Base-by-base conservation (phyloP, 1,140 invertebrate species). In the Drosophila ficusphila region DNA sequence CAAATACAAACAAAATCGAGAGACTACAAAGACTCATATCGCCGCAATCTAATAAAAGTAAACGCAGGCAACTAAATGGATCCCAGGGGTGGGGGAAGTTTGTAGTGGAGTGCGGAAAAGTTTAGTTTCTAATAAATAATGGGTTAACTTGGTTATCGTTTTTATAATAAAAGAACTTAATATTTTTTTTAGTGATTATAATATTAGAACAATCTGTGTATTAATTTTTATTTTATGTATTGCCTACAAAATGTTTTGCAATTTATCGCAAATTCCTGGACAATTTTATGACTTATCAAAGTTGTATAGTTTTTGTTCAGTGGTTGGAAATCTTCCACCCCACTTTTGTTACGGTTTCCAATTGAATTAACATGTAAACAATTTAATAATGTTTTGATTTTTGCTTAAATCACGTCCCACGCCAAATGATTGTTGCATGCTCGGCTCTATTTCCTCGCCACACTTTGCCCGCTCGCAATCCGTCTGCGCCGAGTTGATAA, bases 1-100 rank as follows among this genome's bases (percentile, higher is more conserved):
- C 33, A 44, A 82, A 64, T 77, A 64, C 73, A 82, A 77, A 82
- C 54, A 60, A 61, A 61, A 58, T 57, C 29, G 27, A 52, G 11
- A 33, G 12, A 65, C 34, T 57, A 8, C 38, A 47, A 49, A 19
- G 49, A 64, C 47, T 54, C 48, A n/a, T 53, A 69, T 79, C 23
- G 44, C 9, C 33, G 33, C 34, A 71, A 70, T 53, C 25, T 58
- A 58, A 62, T 33, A 60, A 25, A 57, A 33, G 7, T 57, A 61
- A 33, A 18, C 4, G 14, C 38, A 60, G 53, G 21, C 58, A 34
- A 25, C 27, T 23, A 4, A 31, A 58, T 31, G 11, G 19, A 4
- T 33, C 3, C n/a, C 29, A 62, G 27, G 11, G 60, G 42, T 16
- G 25, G 18, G 12, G 9, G 1, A n/a, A n/a, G 3, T 12, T 48